Evolutionary conservation across 2,113 vertebrate genomes (phyloP).

Genomic region (Microtus montanus): DNA sequence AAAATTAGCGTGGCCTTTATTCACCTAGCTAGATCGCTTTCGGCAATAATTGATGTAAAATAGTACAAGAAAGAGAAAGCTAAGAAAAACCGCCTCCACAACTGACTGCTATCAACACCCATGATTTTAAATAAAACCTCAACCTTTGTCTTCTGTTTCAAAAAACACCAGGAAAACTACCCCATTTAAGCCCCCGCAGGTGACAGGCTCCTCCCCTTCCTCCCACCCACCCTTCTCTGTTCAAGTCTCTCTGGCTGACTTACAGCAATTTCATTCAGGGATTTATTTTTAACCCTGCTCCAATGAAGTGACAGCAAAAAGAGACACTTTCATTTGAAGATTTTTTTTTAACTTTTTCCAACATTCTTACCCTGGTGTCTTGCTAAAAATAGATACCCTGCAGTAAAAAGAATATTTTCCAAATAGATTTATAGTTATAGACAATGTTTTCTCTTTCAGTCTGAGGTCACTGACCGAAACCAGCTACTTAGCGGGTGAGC

Average conservation of each 20-base stretch:
- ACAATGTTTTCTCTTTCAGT: constrained; percentile 27
- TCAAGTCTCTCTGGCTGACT: neutral
- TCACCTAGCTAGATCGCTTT: neutral
- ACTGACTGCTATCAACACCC: neutral
- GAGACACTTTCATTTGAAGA: neutral
- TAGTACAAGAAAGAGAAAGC: neutral
- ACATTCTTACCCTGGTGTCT: neutral
- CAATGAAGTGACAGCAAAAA: constrained; percentile 27
- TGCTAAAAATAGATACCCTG: neutral
- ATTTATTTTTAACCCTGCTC: constrained; percentile 48
- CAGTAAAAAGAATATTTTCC: constrained; percentile 51
- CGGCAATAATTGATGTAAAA: neutral
- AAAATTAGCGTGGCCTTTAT: constrained; percentile 12
- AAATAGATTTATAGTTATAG: constrained; percentile 23
- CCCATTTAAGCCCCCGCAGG: neutral
- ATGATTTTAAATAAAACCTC: constrained; percentile 15
- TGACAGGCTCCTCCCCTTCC: neutral
- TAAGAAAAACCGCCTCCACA: constrained; percentile 17
- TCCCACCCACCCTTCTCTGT: neutral
- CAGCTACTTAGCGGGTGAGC: constrained; percentile 21
- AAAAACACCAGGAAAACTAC: neutral
- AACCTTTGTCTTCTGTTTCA: constrained; percentile 12
- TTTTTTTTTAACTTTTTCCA: constrained; percentile 42
- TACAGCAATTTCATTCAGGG: neutral
- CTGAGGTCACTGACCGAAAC: neutral